Percentiles rank a stretch among this genome's conserved stretches.
Conservation (phyloP, 2,113 vertebrate species). For the Aviceda subcristata region DNA sequence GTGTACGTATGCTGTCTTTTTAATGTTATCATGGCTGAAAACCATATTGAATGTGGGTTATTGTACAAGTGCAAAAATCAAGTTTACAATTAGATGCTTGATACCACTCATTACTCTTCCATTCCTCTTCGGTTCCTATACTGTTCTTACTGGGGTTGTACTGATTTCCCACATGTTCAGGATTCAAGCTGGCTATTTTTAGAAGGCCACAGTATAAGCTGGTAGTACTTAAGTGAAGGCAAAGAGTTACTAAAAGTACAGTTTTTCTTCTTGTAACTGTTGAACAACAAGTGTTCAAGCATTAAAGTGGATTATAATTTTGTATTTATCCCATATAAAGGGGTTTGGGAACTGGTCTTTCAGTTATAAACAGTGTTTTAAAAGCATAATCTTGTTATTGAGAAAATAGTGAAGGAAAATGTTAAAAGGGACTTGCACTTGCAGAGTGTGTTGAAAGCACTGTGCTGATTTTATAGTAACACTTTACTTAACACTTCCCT, state of each 20-base stretch:
- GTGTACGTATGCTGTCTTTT: neutral
- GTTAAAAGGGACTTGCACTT: neutral
- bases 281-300: neutral
- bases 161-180: neutral
- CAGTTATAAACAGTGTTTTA: neutral
- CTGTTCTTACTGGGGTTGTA: neutral
- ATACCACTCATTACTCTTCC: accelerated
- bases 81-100: neutral
- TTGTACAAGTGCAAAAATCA: neutral
- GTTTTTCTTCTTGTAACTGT: neutral
- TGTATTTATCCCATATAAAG: neutral
- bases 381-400: neutral
- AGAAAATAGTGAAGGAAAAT: neutral
- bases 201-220: neutral
- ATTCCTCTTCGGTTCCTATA: neutral
- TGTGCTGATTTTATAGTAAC: neutral
- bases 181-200: neutral
- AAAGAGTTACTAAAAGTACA: neutral
- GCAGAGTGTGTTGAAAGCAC: neutral
- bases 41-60: accelerated
- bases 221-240: neutral
- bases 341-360: neutral
- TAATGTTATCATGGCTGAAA: accelerated
- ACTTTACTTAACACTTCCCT: neutral
- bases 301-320: neutral